These are phyloP conservation scores for Epinotia ramella DNA, from an alignment of 2,888 invertebrate genomes.

Conservation along the genomic window DNA sequence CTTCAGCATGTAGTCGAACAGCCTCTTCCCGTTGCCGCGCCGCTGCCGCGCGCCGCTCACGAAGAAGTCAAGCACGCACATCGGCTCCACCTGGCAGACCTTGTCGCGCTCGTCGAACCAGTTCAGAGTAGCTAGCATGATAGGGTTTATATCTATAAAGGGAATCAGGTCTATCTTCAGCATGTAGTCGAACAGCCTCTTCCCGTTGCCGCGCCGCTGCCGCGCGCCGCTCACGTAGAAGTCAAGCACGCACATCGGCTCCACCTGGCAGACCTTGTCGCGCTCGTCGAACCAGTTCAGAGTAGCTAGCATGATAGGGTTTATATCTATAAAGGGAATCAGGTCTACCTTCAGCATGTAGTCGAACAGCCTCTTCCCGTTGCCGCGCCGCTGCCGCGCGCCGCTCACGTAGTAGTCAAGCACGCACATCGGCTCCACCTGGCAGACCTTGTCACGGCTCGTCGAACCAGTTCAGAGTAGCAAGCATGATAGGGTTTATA, in stretches of 20 bases:
- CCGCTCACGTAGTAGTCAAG: slow-evolving; percentile 93
- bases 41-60: background rate
- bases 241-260: slow-evolving; percentile 95
- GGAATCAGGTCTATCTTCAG: slow-evolving; percentile 54
- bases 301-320: no score
- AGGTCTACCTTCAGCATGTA: slow-evolving; percentile 54
- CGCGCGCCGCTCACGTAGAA: slow-evolving; percentile 87
- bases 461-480: slow-evolving; percentile 91
- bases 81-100: slow-evolving; percentile 91
- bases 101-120: slow-evolving; percentile 89
- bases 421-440: slow-evolving; percentile 93
- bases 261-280: slow-evolving; percentile 90
- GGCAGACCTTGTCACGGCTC: slow-evolving; percentile 88
- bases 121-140: slow-evolving; percentile 83
- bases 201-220: background rate
- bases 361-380: background rate
- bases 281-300: slow-evolving; percentile 92
- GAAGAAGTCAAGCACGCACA: slow-evolving; percentile 98
- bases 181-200: background rate
- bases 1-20: slow-evolving; percentile 54
- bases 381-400: background rate
- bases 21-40: background rate
- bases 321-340: no score
- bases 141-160: no score
- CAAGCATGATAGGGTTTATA: no score